phyloP scores from a whole-genome alignment of 2,888 invertebrate species.

The Lepidonotus clava region DNA sequence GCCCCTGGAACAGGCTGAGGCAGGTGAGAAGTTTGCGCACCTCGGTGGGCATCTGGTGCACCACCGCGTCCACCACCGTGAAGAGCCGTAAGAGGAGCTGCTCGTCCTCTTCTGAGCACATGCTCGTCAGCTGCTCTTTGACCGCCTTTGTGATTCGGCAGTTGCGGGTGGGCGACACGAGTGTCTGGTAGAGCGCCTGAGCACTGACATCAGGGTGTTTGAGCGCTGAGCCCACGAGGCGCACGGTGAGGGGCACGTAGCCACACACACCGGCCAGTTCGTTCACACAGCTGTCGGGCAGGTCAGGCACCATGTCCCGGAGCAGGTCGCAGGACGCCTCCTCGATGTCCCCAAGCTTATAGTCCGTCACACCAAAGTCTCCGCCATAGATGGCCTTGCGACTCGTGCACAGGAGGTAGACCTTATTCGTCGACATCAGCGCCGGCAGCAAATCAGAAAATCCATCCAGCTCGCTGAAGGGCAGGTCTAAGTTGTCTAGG shows the following conservation, averaged over 20 bases:
- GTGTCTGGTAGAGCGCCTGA: conserved; percentile 17
- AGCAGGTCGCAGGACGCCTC: conserved; percentile 55
- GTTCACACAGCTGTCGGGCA: conserved; percentile 59
- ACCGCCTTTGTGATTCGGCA: background rate
- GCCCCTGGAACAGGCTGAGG: conserved; percentile 40
- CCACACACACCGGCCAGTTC: conserved; percentile 56
- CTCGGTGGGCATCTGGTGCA: conserved; percentile 44
- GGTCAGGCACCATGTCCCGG: conserved; percentile 60
- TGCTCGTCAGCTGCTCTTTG: background rate
- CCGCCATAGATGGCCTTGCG: conserved; percentile 55
- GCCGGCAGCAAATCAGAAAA: conserved; percentile 57
- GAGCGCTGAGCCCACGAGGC: conserved; percentile 55
- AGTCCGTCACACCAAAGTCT: conserved; percentile 52
- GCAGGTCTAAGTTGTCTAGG: conserved; percentile 64
- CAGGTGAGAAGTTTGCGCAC: conserved; percentile 8
- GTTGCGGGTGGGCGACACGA: background rate
- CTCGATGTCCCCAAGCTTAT: conserved; percentile 54
- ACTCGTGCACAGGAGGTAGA: conserved; percentile 59
- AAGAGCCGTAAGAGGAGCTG: conserved; percentile 23
- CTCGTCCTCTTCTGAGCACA: conserved; percentile 3
- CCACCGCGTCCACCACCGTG: conserved; percentile 29
- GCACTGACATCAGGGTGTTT: conserved; percentile 46
- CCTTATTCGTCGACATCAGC: conserved; percentile 56
- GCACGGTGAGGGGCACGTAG: conserved; percentile 58
- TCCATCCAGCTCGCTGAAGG: conserved; percentile 44